phyloP scores from a whole-genome alignment of 35 echinoderm and acorn worm species.

The Lytechinus pictus region DNA sequence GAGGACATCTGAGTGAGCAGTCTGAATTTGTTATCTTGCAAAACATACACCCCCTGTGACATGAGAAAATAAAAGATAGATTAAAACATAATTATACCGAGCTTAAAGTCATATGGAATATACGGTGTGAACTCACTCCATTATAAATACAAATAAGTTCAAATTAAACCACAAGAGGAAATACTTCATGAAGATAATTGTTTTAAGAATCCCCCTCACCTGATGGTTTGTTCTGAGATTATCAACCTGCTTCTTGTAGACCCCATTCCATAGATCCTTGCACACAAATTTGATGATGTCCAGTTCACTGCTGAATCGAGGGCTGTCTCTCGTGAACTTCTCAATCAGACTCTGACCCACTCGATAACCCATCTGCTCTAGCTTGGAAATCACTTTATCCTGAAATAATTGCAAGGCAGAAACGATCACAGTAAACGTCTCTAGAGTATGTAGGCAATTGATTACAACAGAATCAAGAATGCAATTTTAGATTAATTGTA shows the following conservation, averaged over 20 bases:
- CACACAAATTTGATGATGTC: slow-evolving; percentile 99
- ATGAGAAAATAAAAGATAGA: slow-evolving; percentile 2
- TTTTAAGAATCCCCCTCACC: slow-evolving; percentile 46
- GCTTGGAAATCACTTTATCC: slow-evolving; percentile 81
- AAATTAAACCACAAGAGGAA: no score
- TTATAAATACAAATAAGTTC: no score
- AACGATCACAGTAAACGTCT: no score
- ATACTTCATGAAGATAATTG: background rate
- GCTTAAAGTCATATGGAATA: no score
- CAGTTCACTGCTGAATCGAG: slow-evolving; percentile 88
- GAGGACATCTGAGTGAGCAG: slow-evolving; percentile 90
- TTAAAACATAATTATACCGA: no score
- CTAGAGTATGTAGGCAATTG: no score
- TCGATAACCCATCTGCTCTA: slow-evolving; percentile 92
- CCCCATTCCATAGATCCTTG: slow-evolving; percentile 93
- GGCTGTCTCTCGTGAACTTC: slow-evolving; percentile 81
- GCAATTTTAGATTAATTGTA: no score
- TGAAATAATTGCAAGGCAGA: slow-evolving; percentile 39
- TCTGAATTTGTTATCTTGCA: slow-evolving; percentile 95
- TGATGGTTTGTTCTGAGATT: slow-evolving; percentile 97
- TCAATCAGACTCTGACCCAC: slow-evolving; percentile 92
- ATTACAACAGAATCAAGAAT: no score
- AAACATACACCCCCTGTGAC: slow-evolving; percentile 95
- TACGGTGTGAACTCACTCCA: no score
- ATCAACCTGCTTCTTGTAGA: slow-evolving; percentile 96